A percentile compares a stretch with the other conserved stretches of the same genome.
Evolutionary conservation across 2,888 invertebrate genomes (phyloP).

Genomic region (Pemphredon lugubris): DNA sequence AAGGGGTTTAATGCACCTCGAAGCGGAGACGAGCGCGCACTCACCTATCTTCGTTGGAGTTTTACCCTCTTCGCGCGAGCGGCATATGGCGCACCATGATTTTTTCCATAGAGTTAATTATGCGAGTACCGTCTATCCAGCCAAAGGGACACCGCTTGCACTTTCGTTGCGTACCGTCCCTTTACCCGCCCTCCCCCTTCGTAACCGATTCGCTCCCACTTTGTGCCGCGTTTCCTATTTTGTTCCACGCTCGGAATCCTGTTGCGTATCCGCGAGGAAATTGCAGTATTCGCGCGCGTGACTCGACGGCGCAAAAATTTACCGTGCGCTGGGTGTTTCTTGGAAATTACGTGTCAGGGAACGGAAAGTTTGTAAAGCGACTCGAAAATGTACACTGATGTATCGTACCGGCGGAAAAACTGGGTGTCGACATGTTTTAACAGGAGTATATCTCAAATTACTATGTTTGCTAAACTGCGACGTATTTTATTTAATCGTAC

Average conservation of each 20-base stretch:
- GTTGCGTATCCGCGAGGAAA: conserved; percentile 54
- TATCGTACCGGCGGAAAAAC: no score
- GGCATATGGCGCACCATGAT: conserved; percentile 78
- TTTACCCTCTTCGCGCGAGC: conserved; percentile 68
- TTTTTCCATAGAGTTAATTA: conserved; percentile 75
- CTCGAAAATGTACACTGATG: no score
- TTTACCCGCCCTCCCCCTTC: neutral
- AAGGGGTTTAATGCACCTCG: conserved; percentile 72
- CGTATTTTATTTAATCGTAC: no score
- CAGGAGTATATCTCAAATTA: no score
- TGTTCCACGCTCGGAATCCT: conserved; percentile 47
- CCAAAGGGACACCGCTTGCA: conserved; percentile 63
- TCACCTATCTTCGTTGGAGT: conserved; percentile 66
- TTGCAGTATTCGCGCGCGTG: conserved; percentile 39
- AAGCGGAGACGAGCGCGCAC: conserved; percentile 62
- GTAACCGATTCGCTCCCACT: no score
- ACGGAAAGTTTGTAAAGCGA: no score
- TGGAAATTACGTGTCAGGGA: conserved; percentile 3
- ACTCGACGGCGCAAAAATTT: conserved; percentile 33
- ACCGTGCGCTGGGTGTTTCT: conserved; percentile 51
- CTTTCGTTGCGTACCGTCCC: conserved; percentile 11
- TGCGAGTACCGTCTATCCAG: conserved; percentile 70
- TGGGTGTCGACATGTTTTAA: no score
- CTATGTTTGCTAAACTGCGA: no score
- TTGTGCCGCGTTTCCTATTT: conserved; percentile 23